Evolutionary conservation across 2,797 vertebrate genomes (phyloP).

Genomic region (Eptatretus atami): DNA sequence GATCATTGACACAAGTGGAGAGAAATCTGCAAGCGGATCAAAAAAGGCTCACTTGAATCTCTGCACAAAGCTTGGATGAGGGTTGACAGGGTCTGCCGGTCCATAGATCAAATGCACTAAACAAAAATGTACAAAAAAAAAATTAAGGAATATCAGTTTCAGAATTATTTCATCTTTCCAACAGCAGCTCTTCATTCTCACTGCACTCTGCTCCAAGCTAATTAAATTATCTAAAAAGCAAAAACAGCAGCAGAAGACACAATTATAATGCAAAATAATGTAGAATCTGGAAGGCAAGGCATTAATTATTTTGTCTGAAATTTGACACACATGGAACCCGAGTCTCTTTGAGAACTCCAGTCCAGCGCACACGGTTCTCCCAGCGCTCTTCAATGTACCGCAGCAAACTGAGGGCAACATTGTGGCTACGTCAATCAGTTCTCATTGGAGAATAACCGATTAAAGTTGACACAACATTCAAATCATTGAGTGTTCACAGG

Average conservation of each 20-base stretch:
- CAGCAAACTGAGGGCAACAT: constrained; percentile 23
- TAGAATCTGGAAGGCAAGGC: no score
- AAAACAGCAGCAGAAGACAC: not conserved
- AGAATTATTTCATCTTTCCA: no score
- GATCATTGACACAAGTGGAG: no score
- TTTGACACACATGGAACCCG: constrained; percentile 40
- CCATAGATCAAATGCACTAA: constrained; percentile 86
- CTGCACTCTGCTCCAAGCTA: no score
- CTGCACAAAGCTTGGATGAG: constrained; percentile 52
- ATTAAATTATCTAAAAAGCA: no score
- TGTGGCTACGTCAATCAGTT: not conserved
- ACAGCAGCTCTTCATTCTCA: no score
- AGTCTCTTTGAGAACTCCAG: constrained; percentile 38
- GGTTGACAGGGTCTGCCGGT: constrained; percentile 64
- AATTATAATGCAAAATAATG: no score
- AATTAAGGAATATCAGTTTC: not conserved
- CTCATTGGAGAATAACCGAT: not conserved
- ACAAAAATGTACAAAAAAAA: constrained; percentile 11
- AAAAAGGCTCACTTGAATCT: no score
- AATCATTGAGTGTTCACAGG: no score
- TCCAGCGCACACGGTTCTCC: constrained; percentile 55
- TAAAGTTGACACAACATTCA: no score
- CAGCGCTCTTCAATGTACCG: constrained; percentile 67
- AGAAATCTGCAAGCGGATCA: no score
- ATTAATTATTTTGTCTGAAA: no score